Evolutionary conservation across 2,888 invertebrate species (phyloP).

Genomic region (Cataglyphis rosenhaueri): DNA sequence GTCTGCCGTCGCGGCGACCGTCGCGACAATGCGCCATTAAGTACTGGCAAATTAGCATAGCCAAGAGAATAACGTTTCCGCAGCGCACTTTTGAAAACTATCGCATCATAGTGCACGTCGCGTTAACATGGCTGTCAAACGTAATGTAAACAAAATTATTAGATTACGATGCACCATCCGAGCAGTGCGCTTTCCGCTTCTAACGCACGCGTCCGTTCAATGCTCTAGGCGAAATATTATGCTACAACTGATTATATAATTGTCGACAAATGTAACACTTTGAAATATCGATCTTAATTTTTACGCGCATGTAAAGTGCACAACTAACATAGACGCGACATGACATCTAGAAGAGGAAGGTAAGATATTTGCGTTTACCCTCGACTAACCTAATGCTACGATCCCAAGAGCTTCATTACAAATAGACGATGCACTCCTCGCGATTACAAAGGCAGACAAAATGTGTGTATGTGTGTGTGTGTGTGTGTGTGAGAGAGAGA

Average conservation of each 20-base stretch:
- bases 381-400: conserved; percentile 39
- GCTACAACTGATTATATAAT: conserved; percentile 20
- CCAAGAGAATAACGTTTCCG: conserved; percentile 37
- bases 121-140: conserved; percentile 35
- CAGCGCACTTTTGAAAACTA: conserved; percentile 46
- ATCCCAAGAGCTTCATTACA: conserved; percentile 67
- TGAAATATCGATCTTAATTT: conserved; percentile 45
- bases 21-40: conserved; percentile 63
- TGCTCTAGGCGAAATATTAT: conserved; percentile 20
- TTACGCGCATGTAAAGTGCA: conserved; percentile 3
- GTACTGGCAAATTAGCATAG: conserved; percentile 54
- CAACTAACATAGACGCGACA: conserved; percentile 25
- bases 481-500: conserved; percentile 12
- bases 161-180: neutral
- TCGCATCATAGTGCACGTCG: conserved; percentile 28
- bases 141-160: neutral
- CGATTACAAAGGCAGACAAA: conserved; percentile 66
- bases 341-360: conserved; percentile 43
- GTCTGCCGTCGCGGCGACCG: conserved; percentile 29
- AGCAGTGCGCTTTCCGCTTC: neutral
- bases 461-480: conserved; percentile 23
- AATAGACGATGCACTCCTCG: conserved; percentile 76
- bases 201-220: conserved; percentile 1
- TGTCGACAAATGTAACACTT: conserved; percentile 33
- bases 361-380: conserved; percentile 42